Conservation (phyloP, 1,140 invertebrate genomes). For the silkworm (Bombyx mori) region ASM3026992v2 NC_085118.1:13872501-13873000, state of each 20-base stretch:
- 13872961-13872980: constrained; percentile 73
- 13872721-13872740: constrained; percentile 77
- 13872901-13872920: constrained; percentile 68
- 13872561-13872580: constrained; percentile 38
- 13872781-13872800: constrained; percentile 76
- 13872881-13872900: constrained; percentile 74
- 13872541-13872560: constrained; percentile 51
- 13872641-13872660: constrained; percentile 77
- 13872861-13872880: constrained; percentile 77
- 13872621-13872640: constrained; percentile 69
- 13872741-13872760: constrained; percentile 77
- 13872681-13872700: constrained; percentile 60
- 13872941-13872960: constrained; percentile 75
- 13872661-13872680: constrained; percentile 76
- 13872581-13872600: constrained; percentile 26
- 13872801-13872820: constrained; percentile 65
- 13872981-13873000: constrained; percentile 77
- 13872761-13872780: constrained; percentile 77
- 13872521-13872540: constrained; percentile 29
- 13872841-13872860: constrained; percentile 75
- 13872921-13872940: constrained; percentile 72
- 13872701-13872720: constrained; percentile 76
- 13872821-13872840: constrained; percentile 48
- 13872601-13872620: constrained; percentile 56
- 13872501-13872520: constrained; percentile 51